phyloP scores from a whole-genome alignment of 30 jellyfish, hydroid and myxozoan species.

The Cassiopea andromeda region DNA sequence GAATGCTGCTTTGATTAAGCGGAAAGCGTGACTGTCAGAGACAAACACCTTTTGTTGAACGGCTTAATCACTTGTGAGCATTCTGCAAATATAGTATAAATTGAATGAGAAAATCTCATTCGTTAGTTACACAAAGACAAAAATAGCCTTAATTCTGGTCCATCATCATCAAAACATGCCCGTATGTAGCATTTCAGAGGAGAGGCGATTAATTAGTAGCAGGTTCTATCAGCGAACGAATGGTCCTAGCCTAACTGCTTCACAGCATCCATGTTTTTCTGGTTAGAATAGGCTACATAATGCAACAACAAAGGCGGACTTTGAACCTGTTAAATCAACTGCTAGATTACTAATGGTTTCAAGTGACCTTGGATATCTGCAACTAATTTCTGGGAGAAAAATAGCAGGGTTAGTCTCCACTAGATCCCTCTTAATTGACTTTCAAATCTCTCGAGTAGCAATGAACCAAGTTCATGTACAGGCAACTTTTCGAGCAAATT shows the following conservation, averaged over 20 bases:
- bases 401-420: no score
- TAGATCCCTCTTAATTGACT: no score
- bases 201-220: no score
- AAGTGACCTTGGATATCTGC: neutral
- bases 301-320: slow-evolving; percentile 3
- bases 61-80: slow-evolving; percentile 69
- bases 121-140: neutral
- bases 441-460: no score
- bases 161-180: neutral
- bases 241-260: neutral
- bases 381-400: neutral
- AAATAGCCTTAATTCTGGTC: slow-evolving; percentile 1
- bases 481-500: no score
- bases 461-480: no score
- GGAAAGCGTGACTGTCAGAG: slow-evolving; percentile 82
- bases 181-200: neutral
- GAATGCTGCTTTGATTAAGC: slow-evolving; percentile 75
- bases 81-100: slow-evolving; percentile 59
- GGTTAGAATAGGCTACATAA: neutral
- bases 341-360: neutral
- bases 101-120: slow-evolving; percentile 61
- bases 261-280: neutral
- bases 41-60: slow-evolving; percentile 67
- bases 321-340: neutral
- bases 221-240: neutral